Evolutionary conservation across 2,888 invertebrate species (phyloP), one percentile per base, ranked within the genome.

Genomic region (Drosophila leonis): DNA sequence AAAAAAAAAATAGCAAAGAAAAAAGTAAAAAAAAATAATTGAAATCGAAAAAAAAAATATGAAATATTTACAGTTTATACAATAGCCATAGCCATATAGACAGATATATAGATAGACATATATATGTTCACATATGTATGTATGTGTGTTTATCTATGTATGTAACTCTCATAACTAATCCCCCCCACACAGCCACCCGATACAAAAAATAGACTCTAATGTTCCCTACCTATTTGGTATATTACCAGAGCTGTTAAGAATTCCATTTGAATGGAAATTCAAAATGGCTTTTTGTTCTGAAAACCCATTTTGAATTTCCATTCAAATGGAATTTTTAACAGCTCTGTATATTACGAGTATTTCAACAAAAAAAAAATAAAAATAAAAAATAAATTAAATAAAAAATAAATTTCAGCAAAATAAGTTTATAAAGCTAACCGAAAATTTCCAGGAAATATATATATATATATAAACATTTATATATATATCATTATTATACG

Each of bases 181-280:
- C 37, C 52, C 39, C 39, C 37, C n/a, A n/a, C n/a, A n/a, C n/a
- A 27, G 12, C 39, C 54, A 37, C 39, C 52, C 24, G 4, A 18
- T 18, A 51, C n/a, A 51, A 20, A 39, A 62, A 70, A 87, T 87
- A 83, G 84, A 68, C 73, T 71, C 74, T 68, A 78, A 87, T 90
- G 90, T 85, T 88, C 87, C 87, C 69, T 60, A 63, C 69, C 51
- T 74, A 54, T n/a, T 77, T 65, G 77, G 77, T 79, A 65, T 72
- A 74, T 74, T 74, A 65, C 61, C 63, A 59, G 61, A n/a, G n/a
- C n/a, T n/a, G n/a, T n/a, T n/a, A n/a, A n/a, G n/a, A n/a, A n/a
- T n/a, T n/a, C n/a, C n/a, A n/a, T n/a, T n/a, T n/a, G n/a, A n/a
- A n/a, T n/a, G n/a, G n/a, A n/a, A n/a, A n/a, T n/a, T n/a, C n/a